phyloP scores from a whole-genome alignment of 2,113 vertebrate genomes.

The Podilymbus podiceps region DNA sequence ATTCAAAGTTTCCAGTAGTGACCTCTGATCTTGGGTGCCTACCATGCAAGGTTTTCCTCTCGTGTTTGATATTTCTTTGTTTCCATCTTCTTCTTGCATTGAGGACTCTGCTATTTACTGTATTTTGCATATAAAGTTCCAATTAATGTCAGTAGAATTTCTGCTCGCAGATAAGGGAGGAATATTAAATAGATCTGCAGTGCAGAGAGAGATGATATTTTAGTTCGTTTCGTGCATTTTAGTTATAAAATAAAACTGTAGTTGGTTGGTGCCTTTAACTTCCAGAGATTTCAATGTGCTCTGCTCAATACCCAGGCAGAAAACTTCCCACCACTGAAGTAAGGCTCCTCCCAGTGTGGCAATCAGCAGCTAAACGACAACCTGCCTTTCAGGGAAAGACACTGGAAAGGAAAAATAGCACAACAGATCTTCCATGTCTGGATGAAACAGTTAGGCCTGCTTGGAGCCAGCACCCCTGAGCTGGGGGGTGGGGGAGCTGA shows the following conservation, averaged over 20 bases:
- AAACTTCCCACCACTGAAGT: not conserved
- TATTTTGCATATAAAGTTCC: slow-evolving; percentile 3
- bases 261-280: not conserved
- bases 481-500: not conserved
- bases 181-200: slow-evolving; percentile 65
- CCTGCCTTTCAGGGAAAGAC: not conserved
- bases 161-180: slow-evolving; percentile 35
- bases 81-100: not conserved
- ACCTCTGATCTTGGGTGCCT: not conserved
- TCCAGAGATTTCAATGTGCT: not conserved
- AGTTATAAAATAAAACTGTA: slow-evolving; percentile 29
- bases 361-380: not conserved
- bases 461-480: accelerated
- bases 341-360: not conserved
- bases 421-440: not conserved
- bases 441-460: not conserved
- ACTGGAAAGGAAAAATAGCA: not conserved
- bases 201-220: slow-evolving; percentile 46
- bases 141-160: slow-evolving; percentile 13
- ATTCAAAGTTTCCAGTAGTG: not conserved
- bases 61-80: not conserved
- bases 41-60: not conserved
- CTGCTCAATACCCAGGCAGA: not conserved
- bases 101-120: not conserved
- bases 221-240: slow-evolving; percentile 3